phyloP scores from a whole-genome alignment of 1,140 invertebrate species.

The Pararge aegeria region DNA sequence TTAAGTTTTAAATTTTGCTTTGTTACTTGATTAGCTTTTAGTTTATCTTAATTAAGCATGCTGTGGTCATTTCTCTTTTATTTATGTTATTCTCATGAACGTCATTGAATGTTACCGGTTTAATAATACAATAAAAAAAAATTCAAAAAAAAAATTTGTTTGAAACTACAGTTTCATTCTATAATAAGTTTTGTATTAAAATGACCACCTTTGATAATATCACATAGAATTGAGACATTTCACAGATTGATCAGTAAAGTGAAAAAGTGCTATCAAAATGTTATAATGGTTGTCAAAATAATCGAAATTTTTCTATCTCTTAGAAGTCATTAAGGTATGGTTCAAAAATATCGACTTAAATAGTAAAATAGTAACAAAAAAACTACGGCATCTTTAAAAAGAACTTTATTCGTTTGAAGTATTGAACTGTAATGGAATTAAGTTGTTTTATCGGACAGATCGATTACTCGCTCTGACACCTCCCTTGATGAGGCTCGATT shows the following conservation, averaged over 20 bases:
- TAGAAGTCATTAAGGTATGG: background rate
- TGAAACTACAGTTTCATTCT: no score
- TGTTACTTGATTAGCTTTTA: no score
- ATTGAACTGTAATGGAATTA: slow-evolving; percentile 36
- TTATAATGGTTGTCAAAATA: background rate
- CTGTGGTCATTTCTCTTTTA: no score
- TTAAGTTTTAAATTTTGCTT: no score
- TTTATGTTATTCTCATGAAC: no score
- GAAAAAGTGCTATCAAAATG: background rate
- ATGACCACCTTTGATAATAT: no score
- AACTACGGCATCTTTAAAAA: slow-evolving; percentile 4
- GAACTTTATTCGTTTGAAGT: slow-evolving; percentile 9
- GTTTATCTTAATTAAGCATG: no score
- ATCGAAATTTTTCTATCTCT: background rate
- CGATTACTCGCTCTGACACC: slow-evolving; percentile 53
- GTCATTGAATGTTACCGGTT: no score
- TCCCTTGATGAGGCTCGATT: slow-evolving; percentile 33
- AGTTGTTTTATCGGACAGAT: slow-evolving; percentile 47
- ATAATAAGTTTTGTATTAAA: no score
- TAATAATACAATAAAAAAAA: no score
- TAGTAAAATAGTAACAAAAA: slow-evolving; percentile 3
- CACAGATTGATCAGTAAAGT: background rate
- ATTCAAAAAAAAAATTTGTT: no score
- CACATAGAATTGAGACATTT: background rate
- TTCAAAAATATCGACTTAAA: no score